Evolutionary conservation across 2,888 invertebrate species (phyloP).

Genomic region (Peribatodes rhomboidaria): DNA sequence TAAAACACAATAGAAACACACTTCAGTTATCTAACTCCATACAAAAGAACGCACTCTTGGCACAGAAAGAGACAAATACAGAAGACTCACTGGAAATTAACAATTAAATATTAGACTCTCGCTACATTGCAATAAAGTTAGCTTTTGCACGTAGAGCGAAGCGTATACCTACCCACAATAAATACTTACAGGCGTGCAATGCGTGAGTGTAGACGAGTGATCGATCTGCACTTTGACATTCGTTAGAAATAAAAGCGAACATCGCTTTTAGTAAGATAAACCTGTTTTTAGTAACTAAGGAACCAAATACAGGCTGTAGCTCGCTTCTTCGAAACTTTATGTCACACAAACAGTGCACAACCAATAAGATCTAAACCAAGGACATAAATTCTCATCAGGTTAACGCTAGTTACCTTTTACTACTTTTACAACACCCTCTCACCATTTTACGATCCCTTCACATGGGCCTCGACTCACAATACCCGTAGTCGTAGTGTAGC

Average conservation of each 20-base stretch:
- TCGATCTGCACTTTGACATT: too few species aligned
- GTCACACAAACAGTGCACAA: background rate
- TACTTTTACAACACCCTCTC: background rate
- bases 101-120: too few species aligned
- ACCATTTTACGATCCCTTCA: background rate
- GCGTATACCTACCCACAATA: too few species aligned
- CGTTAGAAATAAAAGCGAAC: too few species aligned
- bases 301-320: too few species aligned
- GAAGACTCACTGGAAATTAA: too few species aligned
- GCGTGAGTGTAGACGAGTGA: too few species aligned
- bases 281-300: too few species aligned
- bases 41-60: background rate
- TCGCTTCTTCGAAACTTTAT: background rate
- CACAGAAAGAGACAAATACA: background rate
- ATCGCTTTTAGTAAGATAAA: too few species aligned
- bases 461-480: background rate
- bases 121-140: too few species aligned
- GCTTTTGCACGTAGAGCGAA: too few species aligned
- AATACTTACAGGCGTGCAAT: too few species aligned
- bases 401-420: background rate
- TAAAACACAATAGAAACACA: conserved; percentile 16
- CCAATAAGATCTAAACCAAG: background rate
- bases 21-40: conserved; percentile 11
- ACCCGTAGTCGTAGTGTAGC: background rate
- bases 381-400: background rate